Evolutionary conservation across 2,888 invertebrate genomes (phyloP), one percentile per base, ranked within the genome.

Genomic region (Bhutanitis thaidina): DNA sequence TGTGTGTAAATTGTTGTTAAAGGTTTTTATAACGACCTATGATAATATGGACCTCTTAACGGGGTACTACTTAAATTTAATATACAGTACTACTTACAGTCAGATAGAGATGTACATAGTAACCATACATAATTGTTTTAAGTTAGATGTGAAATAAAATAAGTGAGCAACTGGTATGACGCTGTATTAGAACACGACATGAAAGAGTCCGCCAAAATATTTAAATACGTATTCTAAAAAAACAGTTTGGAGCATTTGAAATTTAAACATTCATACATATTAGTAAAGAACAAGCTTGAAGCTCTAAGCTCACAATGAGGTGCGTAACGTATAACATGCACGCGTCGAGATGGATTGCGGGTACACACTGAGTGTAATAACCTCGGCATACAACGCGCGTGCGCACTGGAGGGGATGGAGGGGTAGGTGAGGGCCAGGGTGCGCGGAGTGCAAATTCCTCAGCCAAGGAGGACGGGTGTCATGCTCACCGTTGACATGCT

Each of bases 341-440:
- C 47, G 53, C 53, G 50, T 46, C 54, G 62, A 71, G 69, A 66
- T 64, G 65, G 52, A 47, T 52, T 47, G 52, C 47, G 59, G 59
- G 64, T 66, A 58, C 54, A 49, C 74, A 61, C 64, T 66, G 63
- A 69, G 85, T 73, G 80, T 80, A 84, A 77, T 82, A 82, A 84
- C 84, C 85, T 76, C 78, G 56, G 64, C 64, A 60, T 65, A 67
- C 69, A 59, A 58, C 59, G 59, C 64, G 68, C 68, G 69, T 65
- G 66, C 64, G 69, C 64, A 64, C 47, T 57, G 56, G 52, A 50
- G 40, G 51, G 48, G 57, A 49, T 40, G 43, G 43, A 34, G 46
- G 51, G 53, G 49, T 13, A 14, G 36, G 45, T 15, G 49, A 8
- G 40, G 41, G 54, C 43, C 51, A 51, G 40, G 51, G 57, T 58